Evolutionary conservation across 2,888 invertebrate species (phyloP).

Genomic region (Parascotia fuliginaria): DNA sequence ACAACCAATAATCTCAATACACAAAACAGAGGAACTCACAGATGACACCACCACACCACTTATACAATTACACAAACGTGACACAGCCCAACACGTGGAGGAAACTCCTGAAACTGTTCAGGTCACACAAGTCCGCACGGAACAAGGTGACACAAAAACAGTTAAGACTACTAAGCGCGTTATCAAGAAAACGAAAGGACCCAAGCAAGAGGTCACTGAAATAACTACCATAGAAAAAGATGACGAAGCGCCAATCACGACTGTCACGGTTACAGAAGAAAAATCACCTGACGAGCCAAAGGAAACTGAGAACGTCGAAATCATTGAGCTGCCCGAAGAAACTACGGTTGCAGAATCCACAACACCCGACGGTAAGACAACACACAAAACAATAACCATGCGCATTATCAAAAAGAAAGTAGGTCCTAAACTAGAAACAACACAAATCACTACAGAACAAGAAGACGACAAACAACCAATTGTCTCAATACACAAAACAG

Average conservation of each 20-base stretch:
- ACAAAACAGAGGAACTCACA: slow-evolving; percentile 41
- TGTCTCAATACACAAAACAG: slow-evolving; percentile 5
- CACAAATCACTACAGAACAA: slow-evolving; percentile 48
- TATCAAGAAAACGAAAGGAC: slow-evolving; percentile 10
- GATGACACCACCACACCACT: slow-evolving; percentile 33
- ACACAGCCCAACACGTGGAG: slow-evolving; percentile 26
- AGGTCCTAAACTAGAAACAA: slow-evolving; percentile 43
- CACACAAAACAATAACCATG: slow-evolving; percentile 53
- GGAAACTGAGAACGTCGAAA: slow-evolving; percentile 46
- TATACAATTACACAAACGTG: slow-evolving; percentile 14
- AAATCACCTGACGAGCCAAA: not conserved
- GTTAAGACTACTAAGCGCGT: slow-evolving; percentile 23
- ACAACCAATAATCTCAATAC: slow-evolving; percentile 51
- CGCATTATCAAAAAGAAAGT: slow-evolving; percentile 49
- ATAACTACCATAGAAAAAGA: slow-evolving; percentile 7
- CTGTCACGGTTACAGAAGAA: slow-evolving; percentile 4
- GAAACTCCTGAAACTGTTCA: slow-evolving; percentile 30
- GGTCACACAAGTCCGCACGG: slow-evolving; percentile 42
- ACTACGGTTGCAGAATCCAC: slow-evolving; percentile 47
- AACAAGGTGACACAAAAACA: slow-evolving; percentile 29
- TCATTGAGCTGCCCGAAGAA: slow-evolving; percentile 12
- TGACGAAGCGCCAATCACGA: slow-evolving; percentile 3
- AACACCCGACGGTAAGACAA: slow-evolving; percentile 49
- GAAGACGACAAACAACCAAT: slow-evolving; percentile 50
- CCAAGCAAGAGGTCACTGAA: slow-evolving; percentile 12